A percentile compares a stretch with the other conserved stretches of the same genome.
phyloP scores from a whole-genome alignment of 2,888 invertebrate species.

The Dryocosmus kuriphilus region DNA sequence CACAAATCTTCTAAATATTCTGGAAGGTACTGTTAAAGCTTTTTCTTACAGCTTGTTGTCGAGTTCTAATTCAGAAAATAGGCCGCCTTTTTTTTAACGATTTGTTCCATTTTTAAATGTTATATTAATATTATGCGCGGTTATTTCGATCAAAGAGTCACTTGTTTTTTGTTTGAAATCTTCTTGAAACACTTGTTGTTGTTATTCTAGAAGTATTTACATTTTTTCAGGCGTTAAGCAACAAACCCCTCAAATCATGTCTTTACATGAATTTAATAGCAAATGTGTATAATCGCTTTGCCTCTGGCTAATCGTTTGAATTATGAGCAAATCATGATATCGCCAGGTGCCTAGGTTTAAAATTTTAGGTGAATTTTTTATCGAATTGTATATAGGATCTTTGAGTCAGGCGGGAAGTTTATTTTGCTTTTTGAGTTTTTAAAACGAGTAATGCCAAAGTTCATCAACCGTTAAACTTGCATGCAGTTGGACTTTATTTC shows the following conservation, averaged over 20 bases:
- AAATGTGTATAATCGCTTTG: conserved; percentile 21
- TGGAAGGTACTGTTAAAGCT: conserved; percentile 4
- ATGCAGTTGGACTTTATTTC: conserved; percentile 13
- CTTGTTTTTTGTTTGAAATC: conserved; percentile 11
- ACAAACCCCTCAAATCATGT: background rate
- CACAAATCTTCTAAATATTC: conserved; percentile 37
- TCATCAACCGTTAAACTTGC: conserved; percentile 16
- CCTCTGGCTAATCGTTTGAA: conserved; percentile 20
- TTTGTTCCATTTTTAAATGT: conserved; percentile 37
- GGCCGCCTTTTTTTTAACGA: conserved; percentile 34
- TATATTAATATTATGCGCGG: background rate
- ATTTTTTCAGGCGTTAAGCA: conserved; percentile 8
- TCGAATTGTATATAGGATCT: conserved; percentile 21
- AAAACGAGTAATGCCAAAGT: conserved; percentile 27
- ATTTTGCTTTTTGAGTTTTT: conserved; percentile 3
- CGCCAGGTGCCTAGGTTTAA: conserved; percentile 15
- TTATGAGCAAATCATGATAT: conserved; percentile 17
- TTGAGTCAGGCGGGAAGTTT: conserved; percentile 23
- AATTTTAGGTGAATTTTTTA: conserved; percentile 28
- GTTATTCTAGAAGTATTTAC: conserved; percentile 7
- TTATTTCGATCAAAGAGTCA: background rate
- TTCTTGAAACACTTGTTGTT: conserved; percentile 3
- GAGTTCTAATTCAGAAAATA: background rate
- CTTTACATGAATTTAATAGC: background rate
- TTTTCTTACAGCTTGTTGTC: conserved; percentile 32